Evolutionary conservation across 2,797 vertebrate genomes (phyloP), one percentile per base, ranked within the genome.

Genomic region (Argyrosomus regius): DNA sequence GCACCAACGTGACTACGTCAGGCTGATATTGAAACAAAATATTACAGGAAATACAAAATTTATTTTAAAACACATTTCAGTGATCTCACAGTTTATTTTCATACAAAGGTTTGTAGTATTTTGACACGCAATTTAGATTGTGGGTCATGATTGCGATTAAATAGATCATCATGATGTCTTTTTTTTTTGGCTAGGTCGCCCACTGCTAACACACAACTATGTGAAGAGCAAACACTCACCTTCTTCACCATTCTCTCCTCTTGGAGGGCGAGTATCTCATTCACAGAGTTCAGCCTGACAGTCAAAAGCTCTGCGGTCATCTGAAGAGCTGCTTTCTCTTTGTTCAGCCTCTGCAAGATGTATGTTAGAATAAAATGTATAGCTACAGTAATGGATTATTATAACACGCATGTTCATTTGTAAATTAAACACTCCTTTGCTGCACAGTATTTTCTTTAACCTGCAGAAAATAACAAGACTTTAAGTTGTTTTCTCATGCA

Each of bases 211-310:
- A 39, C 35, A 39, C 8, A 39, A 39, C 35, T 35, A 61, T 41
- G 52, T 31, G 0, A 56, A 64, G 3, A 56, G 8, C 0, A 67
- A 74, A 43, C 22, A 72, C 82, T 61, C 58, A 97, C 96, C 92
- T 95, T 94, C 65, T 95, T 93, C 50, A 90, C 78, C 57, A 97
- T 90, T 82, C 96, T 95, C 61, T 93, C 93, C 84, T 98, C 97
- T 92, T 98, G 97, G 20, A 98, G 94, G 61, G 87, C 6, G 9
- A 98, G 92, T 79, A 98, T 97, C 72, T 97, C 95, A 20, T 88
- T 95, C 41, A 96, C 93, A 61, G 96, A 96, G 71, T 96, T 92
- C 26, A 98, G 92, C 5, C 97, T 93, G 61, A 98, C 92, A 26
- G 95, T 96, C 86, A 98, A 89, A 78, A 98, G 94, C 77, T 97